Conservation (phyloP, 2,888 invertebrate species). For the Conistra vaccinii region DNA sequence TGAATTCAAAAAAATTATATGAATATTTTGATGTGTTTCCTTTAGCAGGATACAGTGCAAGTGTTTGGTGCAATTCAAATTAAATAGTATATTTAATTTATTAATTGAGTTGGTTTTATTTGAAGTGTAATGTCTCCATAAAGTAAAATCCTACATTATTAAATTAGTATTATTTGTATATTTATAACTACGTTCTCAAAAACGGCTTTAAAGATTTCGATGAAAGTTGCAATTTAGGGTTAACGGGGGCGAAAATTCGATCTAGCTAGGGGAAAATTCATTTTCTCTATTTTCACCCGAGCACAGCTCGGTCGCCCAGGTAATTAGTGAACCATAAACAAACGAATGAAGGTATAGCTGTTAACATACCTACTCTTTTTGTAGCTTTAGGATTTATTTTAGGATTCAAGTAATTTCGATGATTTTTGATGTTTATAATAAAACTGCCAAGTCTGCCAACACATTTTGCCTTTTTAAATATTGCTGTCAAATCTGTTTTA, state of each 20-base stretch:
- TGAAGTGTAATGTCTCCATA: neutral
- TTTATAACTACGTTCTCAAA: no score
- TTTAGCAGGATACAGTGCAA: neutral
- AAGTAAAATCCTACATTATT: neutral
- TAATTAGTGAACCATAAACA: neutral
- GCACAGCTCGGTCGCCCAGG: no score
- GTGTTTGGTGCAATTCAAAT: neutral
- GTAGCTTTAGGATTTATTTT: neutral
- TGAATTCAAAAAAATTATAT: conserved; percentile 17
- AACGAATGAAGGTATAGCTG: neutral
- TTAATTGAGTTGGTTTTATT: neutral
- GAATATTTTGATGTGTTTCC: conserved; percentile 1
- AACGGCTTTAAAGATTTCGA: no score
- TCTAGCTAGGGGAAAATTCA: no score
- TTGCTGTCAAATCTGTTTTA: conserved; percentile 1
- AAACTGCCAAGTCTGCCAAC: neutral
- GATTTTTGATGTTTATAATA: neutral
- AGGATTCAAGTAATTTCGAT: no score
- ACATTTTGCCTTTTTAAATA: conserved; percentile 2
- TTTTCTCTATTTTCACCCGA: no score
- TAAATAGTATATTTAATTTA: neutral
- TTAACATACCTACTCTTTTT: neutral
- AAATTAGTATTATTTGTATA: no score
- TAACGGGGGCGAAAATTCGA: no score
- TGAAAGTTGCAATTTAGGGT: no score